These are phyloP conservation scores for Gambusia holbrooki DNA, from an alignment of 2,113 vertebrate genomes.

Conservation along the genomic window DNA sequence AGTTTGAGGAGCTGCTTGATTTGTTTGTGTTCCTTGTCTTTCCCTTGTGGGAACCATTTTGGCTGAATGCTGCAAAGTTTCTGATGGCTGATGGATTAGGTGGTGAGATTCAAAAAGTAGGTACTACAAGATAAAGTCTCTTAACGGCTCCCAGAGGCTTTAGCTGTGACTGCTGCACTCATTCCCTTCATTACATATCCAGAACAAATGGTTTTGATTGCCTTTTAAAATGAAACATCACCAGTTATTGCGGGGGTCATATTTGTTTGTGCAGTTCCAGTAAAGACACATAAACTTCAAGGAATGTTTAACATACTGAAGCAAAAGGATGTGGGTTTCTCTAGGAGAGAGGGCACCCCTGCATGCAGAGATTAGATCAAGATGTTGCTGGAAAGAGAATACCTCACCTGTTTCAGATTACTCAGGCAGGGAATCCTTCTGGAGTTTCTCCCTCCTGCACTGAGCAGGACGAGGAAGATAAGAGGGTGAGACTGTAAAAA, in stretches of 20 bases:
- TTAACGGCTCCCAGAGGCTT: background rate
- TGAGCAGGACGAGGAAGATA: slow-evolving; percentile 41
- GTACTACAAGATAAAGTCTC: no score
- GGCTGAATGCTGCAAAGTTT: no score
- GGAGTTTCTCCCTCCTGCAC: slow-evolving; percentile 22
- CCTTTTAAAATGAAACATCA: slow-evolving; percentile 44
- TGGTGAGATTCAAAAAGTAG: no score
- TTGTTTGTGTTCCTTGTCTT: no score
- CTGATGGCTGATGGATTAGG: no score
- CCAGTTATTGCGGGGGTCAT: slow-evolving; percentile 10
- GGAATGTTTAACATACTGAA: slow-evolving; percentile 37
- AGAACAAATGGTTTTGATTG: slow-evolving; percentile 10
- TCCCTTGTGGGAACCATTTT: no score
- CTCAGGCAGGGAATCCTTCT: slow-evolving; percentile 61
- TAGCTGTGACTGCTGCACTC: background rate
- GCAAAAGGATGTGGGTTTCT: slow-evolving; percentile 45
- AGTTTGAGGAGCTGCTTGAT: no score
- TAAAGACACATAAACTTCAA: slow-evolving; percentile 40
- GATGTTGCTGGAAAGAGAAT: slow-evolving; percentile 62
- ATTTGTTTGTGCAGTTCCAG: slow-evolving; percentile 49
- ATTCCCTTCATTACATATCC: slow-evolving; percentile 7
- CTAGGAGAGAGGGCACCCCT: slow-evolving; percentile 28
- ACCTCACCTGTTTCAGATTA: slow-evolving; percentile 74
- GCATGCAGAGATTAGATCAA: slow-evolving; percentile 61
- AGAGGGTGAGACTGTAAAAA: slow-evolving; percentile 19